Evolutionary conservation across 2,797 vertebrate species (phyloP), one percentile per base, ranked within the genome.

Genomic region (Sciurus carolinensis): DNA sequence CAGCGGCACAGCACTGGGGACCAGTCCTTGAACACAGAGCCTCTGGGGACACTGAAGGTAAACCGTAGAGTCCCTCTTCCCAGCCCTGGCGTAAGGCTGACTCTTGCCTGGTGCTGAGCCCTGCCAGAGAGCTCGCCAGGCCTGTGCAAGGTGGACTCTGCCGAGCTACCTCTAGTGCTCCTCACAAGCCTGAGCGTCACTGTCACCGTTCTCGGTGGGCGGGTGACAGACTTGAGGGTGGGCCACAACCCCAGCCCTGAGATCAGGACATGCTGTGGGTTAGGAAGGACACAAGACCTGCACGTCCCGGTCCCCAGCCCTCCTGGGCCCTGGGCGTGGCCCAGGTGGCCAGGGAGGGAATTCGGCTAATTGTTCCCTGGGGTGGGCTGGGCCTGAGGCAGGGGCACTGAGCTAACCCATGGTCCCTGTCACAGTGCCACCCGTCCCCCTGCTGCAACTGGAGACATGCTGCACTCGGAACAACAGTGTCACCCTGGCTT

Each of bases 401-500:
- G n/a, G n/a, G 20, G 92, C 91, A 50, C 91, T 0, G 24, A 94
- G 95, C 98, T 98, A 98, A 99, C 95, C 95, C 80, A 97, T 98
- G 98, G 99, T 99, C 98, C 98, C 98, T 14, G 95, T 99, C 87
- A 96, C 98, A 96, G 99, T 99, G 96, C 99, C 99, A 0, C 98
- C 99, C 0, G 98, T 99, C 30, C 99, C 99, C 6, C 97, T 99
- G 69, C 98, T 99, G 97, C 99, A 99, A 98, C 98, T 99, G 98
- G 99, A 99, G 98, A 99, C 99, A 97, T 99, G 99, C 97, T 99
- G 99, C 97, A 99, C 99, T 89, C 98, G 99, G 75, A 99, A 99
- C 98, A 99, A 99, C 99, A 99, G 99, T 0, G 99, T 99, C 98
- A 99, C 99, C 0, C 97, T 99, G 98, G 99, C 99, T 97, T 99